Evolutionary conservation across 2,888 invertebrate species (phyloP).

Genomic region (Stenolophus ochropezus): DNA sequence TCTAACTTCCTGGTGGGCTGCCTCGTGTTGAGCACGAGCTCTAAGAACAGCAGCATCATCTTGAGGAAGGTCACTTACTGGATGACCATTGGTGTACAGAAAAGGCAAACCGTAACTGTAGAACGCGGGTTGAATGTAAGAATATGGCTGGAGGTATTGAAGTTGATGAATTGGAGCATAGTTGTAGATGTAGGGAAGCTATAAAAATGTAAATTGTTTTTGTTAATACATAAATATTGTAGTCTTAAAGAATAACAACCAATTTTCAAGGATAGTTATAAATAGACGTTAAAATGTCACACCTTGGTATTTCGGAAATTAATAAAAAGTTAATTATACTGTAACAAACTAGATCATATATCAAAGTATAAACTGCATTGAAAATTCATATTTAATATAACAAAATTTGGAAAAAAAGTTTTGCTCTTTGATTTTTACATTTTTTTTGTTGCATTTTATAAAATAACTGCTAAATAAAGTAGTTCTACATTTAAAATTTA

Average conservation of each 20-base stretch:
- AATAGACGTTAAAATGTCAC: background rate
- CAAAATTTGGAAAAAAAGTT: too few species aligned
- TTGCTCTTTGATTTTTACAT: too few species aligned
- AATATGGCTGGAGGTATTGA: constrained; percentile 31
- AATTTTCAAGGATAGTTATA: background rate
- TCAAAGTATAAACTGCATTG: too few species aligned
- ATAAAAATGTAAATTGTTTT: background rate
- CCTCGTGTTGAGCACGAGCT: constrained; percentile 36
- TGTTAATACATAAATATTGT: background rate
- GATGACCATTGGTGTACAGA: constrained; percentile 45
- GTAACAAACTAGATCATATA: too few species aligned
- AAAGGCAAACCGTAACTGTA: constrained; percentile 29
- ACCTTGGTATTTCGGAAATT: background rate
- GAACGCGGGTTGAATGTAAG: constrained; percentile 31
- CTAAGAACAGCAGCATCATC: constrained; percentile 42
- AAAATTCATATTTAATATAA: too few species aligned
- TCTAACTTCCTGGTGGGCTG: constrained; percentile 46
- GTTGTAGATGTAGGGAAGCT: background rate
- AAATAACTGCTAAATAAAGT: too few species aligned
- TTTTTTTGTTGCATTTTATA: too few species aligned
- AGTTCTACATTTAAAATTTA: too few species aligned
- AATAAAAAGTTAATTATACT: background rate
- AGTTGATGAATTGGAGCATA: constrained; percentile 17
- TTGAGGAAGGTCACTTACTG: constrained; percentile 45
- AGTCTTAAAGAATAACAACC: background rate